phyloP scores from a whole-genome alignment of 2,888 invertebrate species.

The Diaperis boleti region DNA sequence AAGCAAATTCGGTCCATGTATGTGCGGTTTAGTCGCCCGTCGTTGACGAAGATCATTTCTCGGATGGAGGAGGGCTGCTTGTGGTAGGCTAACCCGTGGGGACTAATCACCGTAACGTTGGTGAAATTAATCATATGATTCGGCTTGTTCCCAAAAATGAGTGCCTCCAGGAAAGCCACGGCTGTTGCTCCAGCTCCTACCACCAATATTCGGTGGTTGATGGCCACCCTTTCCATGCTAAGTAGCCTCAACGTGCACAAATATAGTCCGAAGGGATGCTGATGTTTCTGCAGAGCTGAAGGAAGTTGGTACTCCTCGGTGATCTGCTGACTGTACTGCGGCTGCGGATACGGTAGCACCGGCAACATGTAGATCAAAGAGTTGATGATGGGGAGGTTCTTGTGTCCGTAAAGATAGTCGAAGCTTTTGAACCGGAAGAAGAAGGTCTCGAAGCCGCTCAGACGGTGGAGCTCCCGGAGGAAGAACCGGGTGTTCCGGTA shows the following conservation, averaged over 20 bases:
- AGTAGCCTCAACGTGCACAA: conserved; percentile 69
- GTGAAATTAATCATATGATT: conserved; percentile 67
- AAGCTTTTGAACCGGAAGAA: conserved; percentile 70
- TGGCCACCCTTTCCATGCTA: conserved; percentile 66
- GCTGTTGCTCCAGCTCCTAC: conserved; percentile 76
- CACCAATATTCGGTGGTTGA: conserved; percentile 74
- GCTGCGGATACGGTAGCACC: conserved; percentile 52
- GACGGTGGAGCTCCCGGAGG: conserved; percentile 73
- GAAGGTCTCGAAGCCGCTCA: conserved; percentile 68
- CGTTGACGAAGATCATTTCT: conserved; percentile 69
- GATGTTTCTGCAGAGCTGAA: conserved; percentile 38
- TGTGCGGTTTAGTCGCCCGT: conserved; percentile 69
- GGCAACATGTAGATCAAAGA: conserved; percentile 55
- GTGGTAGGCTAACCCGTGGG: conserved; percentile 70
- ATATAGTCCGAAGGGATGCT: conserved; percentile 69
- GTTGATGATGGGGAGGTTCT: conserved; percentile 48
- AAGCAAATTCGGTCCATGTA: conserved; percentile 72
- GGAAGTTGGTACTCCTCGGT: conserved; percentile 42
- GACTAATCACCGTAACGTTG: conserved; percentile 78
- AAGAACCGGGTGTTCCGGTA: conserved; percentile 71
- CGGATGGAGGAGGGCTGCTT: conserved; percentile 60
- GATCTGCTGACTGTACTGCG: conserved; percentile 51
- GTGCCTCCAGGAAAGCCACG: conserved; percentile 72
- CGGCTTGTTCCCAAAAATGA: conserved; percentile 68
- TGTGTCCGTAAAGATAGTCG: conserved; percentile 55